Conservation (phyloP, 2,797 vertebrate genomes). For the Enteromius anoplus region DNA sequence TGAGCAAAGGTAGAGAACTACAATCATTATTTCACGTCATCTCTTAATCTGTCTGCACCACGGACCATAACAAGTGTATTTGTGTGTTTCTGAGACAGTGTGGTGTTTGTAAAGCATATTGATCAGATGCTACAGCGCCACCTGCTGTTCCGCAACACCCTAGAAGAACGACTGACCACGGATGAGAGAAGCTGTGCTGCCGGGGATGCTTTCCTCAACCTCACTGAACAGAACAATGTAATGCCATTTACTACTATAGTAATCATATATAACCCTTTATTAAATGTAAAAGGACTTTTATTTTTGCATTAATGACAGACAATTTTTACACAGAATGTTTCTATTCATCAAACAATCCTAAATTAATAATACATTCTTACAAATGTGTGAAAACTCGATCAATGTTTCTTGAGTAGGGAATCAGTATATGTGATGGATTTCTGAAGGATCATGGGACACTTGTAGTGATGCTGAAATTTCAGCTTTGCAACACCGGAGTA, state of each 20-base stretch:
- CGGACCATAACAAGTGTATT: background rate
- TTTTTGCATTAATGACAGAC: background rate
- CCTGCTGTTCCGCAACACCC: constrained; percentile 77
- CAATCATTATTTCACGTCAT: background rate
- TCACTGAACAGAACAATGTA: constrained; percentile 79
- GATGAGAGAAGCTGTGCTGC: constrained; percentile 76
- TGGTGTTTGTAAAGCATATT: constrained; percentile 69
- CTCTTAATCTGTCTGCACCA: background rate
- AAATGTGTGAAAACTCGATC: background rate
- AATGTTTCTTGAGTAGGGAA: background rate
- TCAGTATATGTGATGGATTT: background rate
- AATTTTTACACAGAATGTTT: background rate
- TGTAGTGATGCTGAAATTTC: background rate
- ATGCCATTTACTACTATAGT: background rate
- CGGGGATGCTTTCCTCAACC: constrained; percentile 78
- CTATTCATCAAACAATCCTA: background rate
- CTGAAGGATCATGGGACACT: background rate
- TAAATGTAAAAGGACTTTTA: too few relatives aligned
- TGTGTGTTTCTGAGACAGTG: constrained; percentile 63
- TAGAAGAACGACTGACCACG: constrained; percentile 74
- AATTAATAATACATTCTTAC: too few relatives aligned
- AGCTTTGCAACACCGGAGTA: background rate
- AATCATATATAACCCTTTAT: background rate
- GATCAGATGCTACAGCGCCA: constrained; percentile 79
- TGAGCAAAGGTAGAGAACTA: constrained; percentile 69